Conservation (phyloP, 2,113 vertebrate genomes). For the Pipa parva region DNA sequence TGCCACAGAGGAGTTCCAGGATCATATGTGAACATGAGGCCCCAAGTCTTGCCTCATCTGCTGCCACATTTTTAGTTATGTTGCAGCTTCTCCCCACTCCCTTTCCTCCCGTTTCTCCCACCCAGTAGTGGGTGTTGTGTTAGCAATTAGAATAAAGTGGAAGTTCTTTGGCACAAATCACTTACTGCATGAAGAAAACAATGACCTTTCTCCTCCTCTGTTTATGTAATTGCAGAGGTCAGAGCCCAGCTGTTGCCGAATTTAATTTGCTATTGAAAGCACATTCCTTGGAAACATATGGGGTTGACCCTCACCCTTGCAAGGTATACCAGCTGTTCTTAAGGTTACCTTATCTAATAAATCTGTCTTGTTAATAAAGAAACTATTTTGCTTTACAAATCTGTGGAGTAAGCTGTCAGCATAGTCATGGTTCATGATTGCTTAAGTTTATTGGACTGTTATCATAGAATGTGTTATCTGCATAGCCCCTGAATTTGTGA, state of each 20-base stretch:
- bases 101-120: too few relatives aligned
- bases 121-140: too few relatives aligned
- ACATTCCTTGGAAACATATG: slow-evolving; percentile 90
- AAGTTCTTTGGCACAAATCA: too few relatives aligned
- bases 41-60: too few relatives aligned
- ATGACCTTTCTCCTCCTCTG: slow-evolving; percentile 24
- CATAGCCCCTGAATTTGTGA: too few relatives aligned
- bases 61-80: too few relatives aligned
- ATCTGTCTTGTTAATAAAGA: not conserved
- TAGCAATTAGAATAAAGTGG: too few relatives aligned
- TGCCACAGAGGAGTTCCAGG: too few relatives aligned
- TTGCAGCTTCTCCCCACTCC: too few relatives aligned
- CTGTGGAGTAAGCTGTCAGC: not conserved
- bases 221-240: slow-evolving; percentile 70
- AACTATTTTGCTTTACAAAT: not conserved
- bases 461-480: not conserved
- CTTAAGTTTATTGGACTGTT: not conserved
- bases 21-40: too few relatives aligned
- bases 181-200: not conserved
- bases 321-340: slow-evolving; percentile 70
- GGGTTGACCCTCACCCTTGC: slow-evolving; percentile 96
- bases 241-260: slow-evolving; percentile 82
- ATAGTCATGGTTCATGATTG: not conserved
- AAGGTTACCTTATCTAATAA: not conserved
- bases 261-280: slow-evolving; percentile 91